Conservation (phyloP, 2,797 vertebrate species). For the Schizopygopsis malacanthus region DNA sequence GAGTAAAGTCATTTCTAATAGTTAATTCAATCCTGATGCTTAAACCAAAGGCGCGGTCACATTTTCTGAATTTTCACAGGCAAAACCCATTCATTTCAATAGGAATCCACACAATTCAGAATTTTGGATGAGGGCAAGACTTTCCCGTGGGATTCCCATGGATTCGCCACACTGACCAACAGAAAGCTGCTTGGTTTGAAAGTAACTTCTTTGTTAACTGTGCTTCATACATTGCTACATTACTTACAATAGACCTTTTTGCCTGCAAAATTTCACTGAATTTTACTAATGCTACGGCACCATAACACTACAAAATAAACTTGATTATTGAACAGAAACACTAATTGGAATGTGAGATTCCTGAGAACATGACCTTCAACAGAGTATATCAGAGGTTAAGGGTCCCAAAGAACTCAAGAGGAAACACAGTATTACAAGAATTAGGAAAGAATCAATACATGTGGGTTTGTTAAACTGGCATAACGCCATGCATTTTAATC, state of each 20-base stretch:
- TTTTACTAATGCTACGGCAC: not conserved
- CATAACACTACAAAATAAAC: not conserved
- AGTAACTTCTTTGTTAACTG: not conserved
- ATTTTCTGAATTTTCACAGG: not conserved
- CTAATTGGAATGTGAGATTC: not conserved
- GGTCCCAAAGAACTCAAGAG: conserved; percentile 4
- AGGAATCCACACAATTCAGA: not conserved
- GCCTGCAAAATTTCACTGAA: not conserved
- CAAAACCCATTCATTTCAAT: not conserved
- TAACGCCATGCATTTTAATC: not conserved
- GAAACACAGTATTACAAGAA: not conserved
- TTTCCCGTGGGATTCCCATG: not conserved
- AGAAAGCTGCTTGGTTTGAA: not conserved
- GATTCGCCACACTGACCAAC: not conserved
- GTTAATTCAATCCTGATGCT: not conserved
- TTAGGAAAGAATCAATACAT: not conserved
- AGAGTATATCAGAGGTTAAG: not conserved
- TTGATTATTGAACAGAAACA: not conserved
- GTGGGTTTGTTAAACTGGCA: not conserved
- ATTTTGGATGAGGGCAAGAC: not conserved
- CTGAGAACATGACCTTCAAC: conserved; percentile 37
- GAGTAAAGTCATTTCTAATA: not conserved
- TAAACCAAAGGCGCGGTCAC: not conserved
- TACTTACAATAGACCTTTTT: not conserved
- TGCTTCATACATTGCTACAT: not conserved